Evolutionary conservation across 2,797 vertebrate species (phyloP), one percentile per base, ranked within the genome.

Genomic region (Poecilia picta): DNA sequence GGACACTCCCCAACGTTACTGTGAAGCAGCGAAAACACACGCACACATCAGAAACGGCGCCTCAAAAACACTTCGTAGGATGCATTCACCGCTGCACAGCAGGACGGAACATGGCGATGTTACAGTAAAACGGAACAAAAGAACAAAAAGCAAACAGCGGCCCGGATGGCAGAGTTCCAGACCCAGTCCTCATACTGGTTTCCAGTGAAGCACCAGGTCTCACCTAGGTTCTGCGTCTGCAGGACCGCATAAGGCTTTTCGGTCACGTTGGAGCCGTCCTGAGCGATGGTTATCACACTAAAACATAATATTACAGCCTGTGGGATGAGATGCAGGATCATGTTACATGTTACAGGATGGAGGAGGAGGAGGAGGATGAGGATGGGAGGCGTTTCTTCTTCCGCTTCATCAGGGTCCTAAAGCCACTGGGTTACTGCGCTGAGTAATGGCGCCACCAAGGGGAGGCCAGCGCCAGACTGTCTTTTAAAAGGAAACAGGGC

Each of bases 211-310:
- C 57, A 16, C 33, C 45, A 1, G 4, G 5, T 72, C 90, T 93
- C 91, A 99, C 98, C 98, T 87, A 98, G 78, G 85, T 98, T 96
- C 92, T 99, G 97, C 47, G 96, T 96, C 81, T 94, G 94, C 70
- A 98, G 91, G 57, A 97, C 95, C 7, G 90, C 94, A 85, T 97
- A 98, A 0, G 98, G 94, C 75, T 96, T 94, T 76, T 96, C 95
- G 28, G 89, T 90, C 66, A 92, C 83, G 28, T 64, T 85, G 57
- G 91, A 79, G 66, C 94, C 94, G 23, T 85, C 91, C 1, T 76
- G 94, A 3, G 91, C 94, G 59, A 57, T 53, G 0, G 88, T 91
- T 11, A 81, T 43, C 74, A 46, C 80, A 53, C 73, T 81, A 6
- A 89, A 74, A 47, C 78, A 87, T 80, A 92, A 46, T 4, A 89